Percentiles rank a stretch among this genome's conserved stretches.
Evolutionary conservation across 2,113 vertebrate genomes (phyloP).

Genomic region (Nannospalax galili): DNA sequence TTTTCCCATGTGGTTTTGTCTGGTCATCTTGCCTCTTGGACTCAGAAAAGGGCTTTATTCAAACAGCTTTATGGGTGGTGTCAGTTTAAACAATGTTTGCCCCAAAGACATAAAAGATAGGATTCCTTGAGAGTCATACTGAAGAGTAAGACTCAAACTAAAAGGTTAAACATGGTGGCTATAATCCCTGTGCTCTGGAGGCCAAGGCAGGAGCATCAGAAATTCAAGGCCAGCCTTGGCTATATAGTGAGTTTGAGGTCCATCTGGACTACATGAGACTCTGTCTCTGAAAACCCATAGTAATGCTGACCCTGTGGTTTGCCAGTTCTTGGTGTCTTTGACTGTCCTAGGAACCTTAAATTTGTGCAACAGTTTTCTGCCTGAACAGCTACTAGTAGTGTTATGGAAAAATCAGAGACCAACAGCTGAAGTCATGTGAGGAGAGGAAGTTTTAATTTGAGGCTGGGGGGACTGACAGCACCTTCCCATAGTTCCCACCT

Average conservation of each 20-base stretch:
- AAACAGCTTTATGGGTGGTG: background rate
- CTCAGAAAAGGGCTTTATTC: background rate
- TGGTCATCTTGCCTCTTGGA: background rate
- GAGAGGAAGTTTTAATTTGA: too few relatives aligned
- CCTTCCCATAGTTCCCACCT: too few relatives aligned
- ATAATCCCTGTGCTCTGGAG: background rate
- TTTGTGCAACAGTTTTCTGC: background rate
- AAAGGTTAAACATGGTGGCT: background rate
- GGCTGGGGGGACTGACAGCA: too few relatives aligned
- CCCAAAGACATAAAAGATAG: background rate
- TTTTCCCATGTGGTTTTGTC: background rate
- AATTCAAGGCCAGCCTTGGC: background rate
- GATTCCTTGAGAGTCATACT: background rate
- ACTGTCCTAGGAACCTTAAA: background rate
- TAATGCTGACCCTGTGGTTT: background rate
- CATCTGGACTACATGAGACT: background rate
- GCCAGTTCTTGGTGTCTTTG: background rate
- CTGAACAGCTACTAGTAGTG: background rate
- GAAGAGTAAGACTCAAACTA: background rate
- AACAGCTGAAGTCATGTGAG: too few relatives aligned
- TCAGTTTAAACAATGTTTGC: background rate
- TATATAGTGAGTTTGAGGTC: background rate
- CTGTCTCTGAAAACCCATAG: background rate
- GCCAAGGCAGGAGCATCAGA: background rate
- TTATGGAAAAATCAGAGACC: too few relatives aligned